phyloP scores from a whole-genome alignment of 2,888 invertebrate genomes.

The Criorhina ranunculi region DNA sequence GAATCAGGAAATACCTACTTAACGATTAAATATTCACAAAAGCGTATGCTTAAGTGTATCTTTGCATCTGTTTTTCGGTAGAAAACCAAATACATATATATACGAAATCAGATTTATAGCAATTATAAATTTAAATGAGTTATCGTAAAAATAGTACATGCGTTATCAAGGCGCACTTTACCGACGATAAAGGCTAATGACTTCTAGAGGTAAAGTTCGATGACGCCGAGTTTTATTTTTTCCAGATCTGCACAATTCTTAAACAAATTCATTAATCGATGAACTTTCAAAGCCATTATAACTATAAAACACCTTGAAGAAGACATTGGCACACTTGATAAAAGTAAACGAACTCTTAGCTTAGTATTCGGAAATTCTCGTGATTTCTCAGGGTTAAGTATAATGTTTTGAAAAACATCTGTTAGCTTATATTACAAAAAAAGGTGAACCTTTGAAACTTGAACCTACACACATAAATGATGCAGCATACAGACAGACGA shows the following conservation, averaged over 20 bases:
- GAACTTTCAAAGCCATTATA: too few relatives aligned
- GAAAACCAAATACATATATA: background rate
- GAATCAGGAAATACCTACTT: slow-evolving; percentile 4
- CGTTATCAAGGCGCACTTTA: background rate
- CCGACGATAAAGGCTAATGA: slow-evolving; percentile 7
- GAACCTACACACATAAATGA: too few relatives aligned
- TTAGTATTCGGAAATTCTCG: too few relatives aligned
- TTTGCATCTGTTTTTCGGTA: background rate
- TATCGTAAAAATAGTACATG: background rate
- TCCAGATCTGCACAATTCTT: background rate
- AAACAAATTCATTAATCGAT: too few relatives aligned
- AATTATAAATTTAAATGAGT: background rate
- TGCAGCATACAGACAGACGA: too few relatives aligned
- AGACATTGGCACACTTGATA: too few relatives aligned
- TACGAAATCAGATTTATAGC: background rate
- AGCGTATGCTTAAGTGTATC: background rate
- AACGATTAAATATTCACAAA: background rate
- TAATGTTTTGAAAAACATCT: too few relatives aligned
- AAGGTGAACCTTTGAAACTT: too few relatives aligned
- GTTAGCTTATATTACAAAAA: too few relatives aligned
- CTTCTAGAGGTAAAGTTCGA: background rate
- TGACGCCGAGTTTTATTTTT: background rate
- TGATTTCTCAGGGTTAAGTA: too few relatives aligned
- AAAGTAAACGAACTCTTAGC: too few relatives aligned
- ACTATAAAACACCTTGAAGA: too few relatives aligned